A percentile compares a stretch with the other conserved stretches of the same genome.
Evolutionary conservation across 2,888 invertebrate species (phyloP).

Genomic region (Cryptocheilus praepositus): DNA sequence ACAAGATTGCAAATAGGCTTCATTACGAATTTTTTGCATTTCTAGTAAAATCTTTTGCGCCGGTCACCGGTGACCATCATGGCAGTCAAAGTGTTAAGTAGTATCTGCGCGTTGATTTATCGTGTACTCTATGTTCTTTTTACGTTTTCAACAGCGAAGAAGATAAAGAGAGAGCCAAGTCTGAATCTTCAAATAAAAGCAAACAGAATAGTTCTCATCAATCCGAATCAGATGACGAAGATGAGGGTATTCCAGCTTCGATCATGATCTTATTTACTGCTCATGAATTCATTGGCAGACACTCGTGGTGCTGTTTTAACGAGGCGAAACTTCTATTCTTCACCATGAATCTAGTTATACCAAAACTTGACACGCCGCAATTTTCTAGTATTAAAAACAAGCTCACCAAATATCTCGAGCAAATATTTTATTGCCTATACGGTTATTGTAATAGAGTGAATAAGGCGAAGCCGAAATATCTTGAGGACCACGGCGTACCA

Average conservation of each 20-base stretch:
- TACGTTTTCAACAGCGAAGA: slow-evolving; percentile 77
- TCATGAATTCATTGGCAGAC: slow-evolving; percentile 89
- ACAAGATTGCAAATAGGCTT: too few relatives aligned
- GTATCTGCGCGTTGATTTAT: neutral
- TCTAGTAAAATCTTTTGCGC: too few relatives aligned
- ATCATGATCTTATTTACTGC: slow-evolving; percentile 87
- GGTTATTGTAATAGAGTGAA: slow-evolving; percentile 86
- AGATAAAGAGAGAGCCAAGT: slow-evolving; percentile 80
- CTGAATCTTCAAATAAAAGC: slow-evolving; percentile 53
- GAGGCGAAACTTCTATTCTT: slow-evolving; percentile 88
- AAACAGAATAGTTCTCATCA: slow-evolving; percentile 55
- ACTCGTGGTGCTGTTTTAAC: slow-evolving; percentile 86
- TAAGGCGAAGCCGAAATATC: slow-evolving; percentile 76
- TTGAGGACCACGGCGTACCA: slow-evolving; percentile 86
- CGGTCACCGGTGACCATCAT: too few relatives aligned
- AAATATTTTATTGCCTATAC: slow-evolving; percentile 90
- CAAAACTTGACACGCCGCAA: slow-evolving; percentile 81
- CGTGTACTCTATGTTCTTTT: slow-evolving; percentile 2
- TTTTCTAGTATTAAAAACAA: slow-evolving; percentile 81
- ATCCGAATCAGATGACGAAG: slow-evolving; percentile 74
- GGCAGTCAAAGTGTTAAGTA: too few relatives aligned
- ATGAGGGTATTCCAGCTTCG: slow-evolving; percentile 83
- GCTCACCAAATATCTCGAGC: slow-evolving; percentile 88
- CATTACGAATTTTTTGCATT: too few relatives aligned
- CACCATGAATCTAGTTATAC: slow-evolving; percentile 84